Percentiles rank a stretch among this genome's conserved stretches.
These are phyloP conservation scores for Acyrthosiphon pisum DNA, from an alignment of 1,140 invertebrate species.

Conservation along the genomic window DNA sequence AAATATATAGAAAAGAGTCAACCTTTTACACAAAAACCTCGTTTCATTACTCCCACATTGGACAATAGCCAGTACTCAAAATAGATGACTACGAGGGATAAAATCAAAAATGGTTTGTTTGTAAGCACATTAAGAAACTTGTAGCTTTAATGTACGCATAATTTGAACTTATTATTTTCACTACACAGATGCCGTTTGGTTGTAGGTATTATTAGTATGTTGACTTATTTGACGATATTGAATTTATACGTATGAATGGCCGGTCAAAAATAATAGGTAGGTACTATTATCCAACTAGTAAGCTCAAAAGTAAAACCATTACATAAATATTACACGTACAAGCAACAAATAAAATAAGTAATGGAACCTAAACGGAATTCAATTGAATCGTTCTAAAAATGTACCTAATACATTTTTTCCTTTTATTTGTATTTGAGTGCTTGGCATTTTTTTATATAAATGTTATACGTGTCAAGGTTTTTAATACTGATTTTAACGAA, in stretches of 20 bases:
- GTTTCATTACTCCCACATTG: background rate
- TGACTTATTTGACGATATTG: background rate
- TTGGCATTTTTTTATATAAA: background rate
- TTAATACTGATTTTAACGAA: no score
- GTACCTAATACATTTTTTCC: background rate
- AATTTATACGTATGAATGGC: no score
- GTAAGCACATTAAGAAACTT: background rate
- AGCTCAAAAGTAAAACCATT: background rate
- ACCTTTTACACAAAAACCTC: slow-evolving; percentile 15
- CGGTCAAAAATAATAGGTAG: background rate
- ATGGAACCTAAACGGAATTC: background rate
- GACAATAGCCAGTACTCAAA: background rate
- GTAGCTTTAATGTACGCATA: background rate
- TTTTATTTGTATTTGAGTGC: background rate
- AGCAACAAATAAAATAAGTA: background rate
- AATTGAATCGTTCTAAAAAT: background rate
- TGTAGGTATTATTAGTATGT: background rate
- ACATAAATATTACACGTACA: background rate
- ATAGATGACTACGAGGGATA: background rate
- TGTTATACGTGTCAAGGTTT: no score
- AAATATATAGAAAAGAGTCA: slow-evolving; percentile 1
- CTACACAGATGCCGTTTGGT: background rate
- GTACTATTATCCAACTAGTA: background rate
- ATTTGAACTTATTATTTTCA: background rate
- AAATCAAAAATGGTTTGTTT: slow-evolving; percentile 24